Evolutionary conservation across 2,113 vertebrate genomes (phyloP), one percentile per base, ranked within the genome.

Genomic region (Anoura caudifer): DNA sequence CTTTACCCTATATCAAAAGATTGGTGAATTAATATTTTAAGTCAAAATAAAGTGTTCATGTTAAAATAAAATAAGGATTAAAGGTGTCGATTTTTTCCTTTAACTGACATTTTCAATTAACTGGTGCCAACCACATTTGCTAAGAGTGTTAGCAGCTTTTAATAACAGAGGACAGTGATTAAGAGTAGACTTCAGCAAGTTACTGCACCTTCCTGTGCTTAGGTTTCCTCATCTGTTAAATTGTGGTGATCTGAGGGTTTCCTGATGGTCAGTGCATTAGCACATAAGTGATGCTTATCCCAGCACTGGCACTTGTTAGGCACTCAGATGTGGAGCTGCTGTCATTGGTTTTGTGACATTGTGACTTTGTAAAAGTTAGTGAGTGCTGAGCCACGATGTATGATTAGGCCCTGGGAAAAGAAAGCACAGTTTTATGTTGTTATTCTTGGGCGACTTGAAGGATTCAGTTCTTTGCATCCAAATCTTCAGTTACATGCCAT

Each of bases 21-120:
- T 69, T 52, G 15, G 26, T 73, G 14, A 86, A 77, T 92, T 82
- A 76, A 52, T 94, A 72, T 75, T 77, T 93, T 86, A 41, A 54
- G 17, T 80, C 90, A 76, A 94, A 90, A 73, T 77, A 56, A 65
- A 84, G 76, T 54, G n/a, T 81, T 83, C 77, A 36, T 5, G 9
- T 28, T 75, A 84, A 91, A 70, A 45, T 90, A 81, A 80, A 73
- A 33, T 82, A 61, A 63, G 14, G 0, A 56, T 80, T 56, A 54
- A 36, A 9, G 6, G 28, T 17, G 1, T 38, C 6, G 11, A 41
- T 28, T 41, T 54, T 86, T 96, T 83, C 31, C 15, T 80, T 75
- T 96, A 91, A 89, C 14, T n/a, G n/a, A 41, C 10, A 72, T 91
- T 89, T 81, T 82, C 13, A 82, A 4, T 85, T 75, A 91, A 87